A percentile compares a stretch with the other conserved stretches of the same genome.
phyloP scores from a whole-genome alignment of 2,797 vertebrate genomes.

The Macroramphosus scolopax region DNA sequence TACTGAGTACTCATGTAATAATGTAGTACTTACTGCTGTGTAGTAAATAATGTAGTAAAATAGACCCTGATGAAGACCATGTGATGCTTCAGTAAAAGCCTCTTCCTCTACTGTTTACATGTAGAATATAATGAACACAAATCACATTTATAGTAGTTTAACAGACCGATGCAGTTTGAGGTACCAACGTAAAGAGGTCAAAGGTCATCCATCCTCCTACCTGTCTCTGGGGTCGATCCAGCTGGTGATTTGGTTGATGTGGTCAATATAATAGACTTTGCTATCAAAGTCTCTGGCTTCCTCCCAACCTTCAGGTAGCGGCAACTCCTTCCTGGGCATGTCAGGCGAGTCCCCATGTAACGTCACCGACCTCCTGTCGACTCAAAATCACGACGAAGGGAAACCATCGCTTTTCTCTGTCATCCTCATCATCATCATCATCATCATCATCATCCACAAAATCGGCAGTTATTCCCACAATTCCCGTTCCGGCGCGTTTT shows the following conservation, averaged over 20 bases:
- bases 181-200: constrained; percentile 21
- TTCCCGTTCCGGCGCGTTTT: constrained; percentile 14
- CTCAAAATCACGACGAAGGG: constrained; percentile 58
- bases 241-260: constrained; percentile 89
- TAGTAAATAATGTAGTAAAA: too few relatives aligned
- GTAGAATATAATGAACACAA: too few relatives aligned
- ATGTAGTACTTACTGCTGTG: too few relatives aligned
- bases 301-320: constrained; percentile 96
- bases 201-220: constrained; percentile 59
- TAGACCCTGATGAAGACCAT: too few relatives aligned
- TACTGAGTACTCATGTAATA: too few relatives aligned
- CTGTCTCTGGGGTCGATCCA: constrained; percentile 98
- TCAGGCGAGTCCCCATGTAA: constrained; percentile 84
- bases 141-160: too few relatives aligned
- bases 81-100: too few relatives aligned
- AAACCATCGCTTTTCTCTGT: constrained; percentile 55
- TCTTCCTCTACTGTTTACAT: too few relatives aligned
- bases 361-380: constrained; percentile 62
- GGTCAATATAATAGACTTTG: constrained; percentile 94
- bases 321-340: constrained; percentile 96
- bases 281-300: constrained; percentile 95
- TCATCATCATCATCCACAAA: background rate
- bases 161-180: too few relatives aligned
- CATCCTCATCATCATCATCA: constrained; percentile 32
- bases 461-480: constrained; percentile 26